Evolutionary conservation across 1,140 invertebrate species (phyloP), one percentile per base, ranked within the genome.

Genomic region (Phortica variegata): DNA sequence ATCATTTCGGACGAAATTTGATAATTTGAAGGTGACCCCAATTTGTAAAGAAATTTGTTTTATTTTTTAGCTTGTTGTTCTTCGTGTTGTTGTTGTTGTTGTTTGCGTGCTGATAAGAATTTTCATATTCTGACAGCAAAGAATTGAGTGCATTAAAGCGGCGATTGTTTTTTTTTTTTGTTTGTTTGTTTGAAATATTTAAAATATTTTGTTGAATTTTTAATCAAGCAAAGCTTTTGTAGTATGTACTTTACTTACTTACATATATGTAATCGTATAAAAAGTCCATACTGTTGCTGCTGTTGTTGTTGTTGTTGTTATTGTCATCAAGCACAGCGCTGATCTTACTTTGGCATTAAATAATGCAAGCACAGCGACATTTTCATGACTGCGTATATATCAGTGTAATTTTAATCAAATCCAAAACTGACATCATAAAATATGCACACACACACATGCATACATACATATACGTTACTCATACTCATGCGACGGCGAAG

Each of bases 351-450:
- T 17, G 17, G 3, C 3, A 15, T 18, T n/a, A 31, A 41, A 10
- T 20, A 26, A 42, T 38, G 48, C 23, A 21, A 18, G 26, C 29
- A 10, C 36, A 46, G 41, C 46, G 37, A 34, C 40, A 44, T 39
- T 18, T 33, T 26, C 42, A 38, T 32, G 23, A n/a, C 23, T 37
- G 31, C 47, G 52, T 61, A 63, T 68, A 68, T 68, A 57, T 68
- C 45, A 59, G 42, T 51, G 65, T 57, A 63, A 63, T 68, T 68
- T 68, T 68, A 68, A 68, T 68, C 68, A 68, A 68, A 68, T 60
- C 60, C 63, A 52, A 68, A 68, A 68, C 63, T 68, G 63, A 68
- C 63, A 68, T 68, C 63, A 68, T 68, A 68, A 68, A 68, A 68
- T 63, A 68, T 34, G 32, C 32, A 34, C 8, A 34, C 32, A 34